phyloP scores from a whole-genome alignment of 2,888 invertebrate genomes.

The Rhagophthalmus giganteus region DNA sequence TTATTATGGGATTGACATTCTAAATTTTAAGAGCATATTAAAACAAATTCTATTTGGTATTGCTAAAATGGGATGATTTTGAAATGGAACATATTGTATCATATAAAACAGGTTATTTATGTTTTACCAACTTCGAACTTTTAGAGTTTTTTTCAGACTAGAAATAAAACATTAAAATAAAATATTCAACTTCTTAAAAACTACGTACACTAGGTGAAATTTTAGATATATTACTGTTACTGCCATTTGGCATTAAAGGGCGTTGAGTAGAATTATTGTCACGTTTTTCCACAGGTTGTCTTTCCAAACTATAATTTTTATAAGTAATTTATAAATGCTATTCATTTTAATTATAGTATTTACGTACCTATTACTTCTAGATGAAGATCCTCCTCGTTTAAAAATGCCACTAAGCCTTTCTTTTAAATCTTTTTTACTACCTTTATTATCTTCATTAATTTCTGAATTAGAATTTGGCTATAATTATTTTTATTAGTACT shows the following conservation, averaged over 20 bases:
- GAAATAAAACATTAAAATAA: conserved; percentile 3
- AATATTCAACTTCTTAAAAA: no score
- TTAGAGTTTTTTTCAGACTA: conserved; percentile 11
- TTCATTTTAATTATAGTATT: no score
- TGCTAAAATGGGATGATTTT: conserved; percentile 24
- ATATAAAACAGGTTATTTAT: conserved; percentile 11
- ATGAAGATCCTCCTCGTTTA: conserved; percentile 66
- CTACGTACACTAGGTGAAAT: conserved; percentile 24
- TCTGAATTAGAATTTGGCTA: conserved; percentile 74
- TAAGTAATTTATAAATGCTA: no score
- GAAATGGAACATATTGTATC: conserved; percentile 20
- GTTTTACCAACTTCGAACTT: conserved; percentile 12
- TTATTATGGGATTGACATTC: no score
- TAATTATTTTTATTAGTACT: no score
- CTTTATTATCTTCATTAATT: conserved; percentile 64
- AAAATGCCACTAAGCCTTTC: conserved; percentile 84
- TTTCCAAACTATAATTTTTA: conserved; percentile 50
- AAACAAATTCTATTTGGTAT: conserved; percentile 7
- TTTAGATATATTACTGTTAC: conserved; percentile 19
- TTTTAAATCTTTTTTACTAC: conserved; percentile 76
- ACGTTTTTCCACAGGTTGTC: conserved; percentile 40
- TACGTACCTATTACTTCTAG: conserved; percentile 62
- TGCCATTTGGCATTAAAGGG: conserved; percentile 55
- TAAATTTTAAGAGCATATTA: no score
- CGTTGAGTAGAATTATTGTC: conserved; percentile 56